Conservation (phyloP, 2,113 vertebrate species). For the Stomatorhinus ivindoensis region DNA sequence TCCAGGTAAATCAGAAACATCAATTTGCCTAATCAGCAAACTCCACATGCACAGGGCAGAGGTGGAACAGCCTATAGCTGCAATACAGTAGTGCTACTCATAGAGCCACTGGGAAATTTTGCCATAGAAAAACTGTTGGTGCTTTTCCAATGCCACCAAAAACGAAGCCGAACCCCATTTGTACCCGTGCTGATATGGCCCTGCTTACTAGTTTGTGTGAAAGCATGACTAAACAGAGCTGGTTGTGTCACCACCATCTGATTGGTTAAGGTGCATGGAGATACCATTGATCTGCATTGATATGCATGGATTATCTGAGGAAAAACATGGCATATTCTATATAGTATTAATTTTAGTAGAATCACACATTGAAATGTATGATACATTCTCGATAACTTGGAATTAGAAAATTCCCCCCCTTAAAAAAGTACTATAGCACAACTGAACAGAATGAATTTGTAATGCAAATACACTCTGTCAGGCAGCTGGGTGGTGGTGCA, state of each 20-base stretch:
- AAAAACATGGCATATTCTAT: background rate
- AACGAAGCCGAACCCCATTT: background rate
- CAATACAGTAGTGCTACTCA: background rate
- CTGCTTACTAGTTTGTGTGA: background rate
- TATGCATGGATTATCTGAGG: background rate
- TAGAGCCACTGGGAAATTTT: background rate
- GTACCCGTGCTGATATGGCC: background rate
- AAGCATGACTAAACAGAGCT: background rate
- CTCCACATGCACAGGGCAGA: background rate
- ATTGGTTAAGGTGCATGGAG: background rate
- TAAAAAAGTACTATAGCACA: background rate
- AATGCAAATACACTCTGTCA: background rate
- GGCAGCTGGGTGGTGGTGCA: no score
- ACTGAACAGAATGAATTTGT: background rate
- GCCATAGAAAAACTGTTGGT: background rate
- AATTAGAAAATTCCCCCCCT: background rate
- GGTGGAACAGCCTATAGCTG: background rate
- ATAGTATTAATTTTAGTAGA: background rate
- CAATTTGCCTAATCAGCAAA: background rate
- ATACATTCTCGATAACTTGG: background rate
- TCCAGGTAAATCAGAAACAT: background rate
- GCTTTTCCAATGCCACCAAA: background rate
- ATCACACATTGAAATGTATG: background rate
- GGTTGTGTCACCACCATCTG: background rate
- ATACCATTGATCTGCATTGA: background rate